Percentiles rank a stretch among this genome's conserved stretches.
These are phyloP conservation scores for Ochotona princeps DNA, from an alignment of 2,113 vertebrate species.

Conservation along the genomic window DNA sequence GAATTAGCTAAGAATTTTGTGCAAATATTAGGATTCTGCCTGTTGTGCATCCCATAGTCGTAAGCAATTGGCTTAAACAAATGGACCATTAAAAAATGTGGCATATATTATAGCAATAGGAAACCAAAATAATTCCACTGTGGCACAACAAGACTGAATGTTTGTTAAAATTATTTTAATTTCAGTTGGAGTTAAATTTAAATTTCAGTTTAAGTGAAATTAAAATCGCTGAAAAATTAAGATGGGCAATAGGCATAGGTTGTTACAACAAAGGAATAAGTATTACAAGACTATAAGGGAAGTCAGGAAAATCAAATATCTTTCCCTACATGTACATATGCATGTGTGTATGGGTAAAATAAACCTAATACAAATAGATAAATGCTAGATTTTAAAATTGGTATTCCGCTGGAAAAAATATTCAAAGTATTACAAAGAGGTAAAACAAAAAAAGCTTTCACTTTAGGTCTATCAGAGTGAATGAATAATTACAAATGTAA, in stretches of 20 bases:
- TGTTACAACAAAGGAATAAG: neutral
- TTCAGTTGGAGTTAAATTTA: too few relatives aligned
- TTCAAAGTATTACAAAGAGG: neutral
- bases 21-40: neutral
- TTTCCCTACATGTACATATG: neutral
- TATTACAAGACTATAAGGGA: neutral
- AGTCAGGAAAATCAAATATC: neutral
- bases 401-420: neutral
- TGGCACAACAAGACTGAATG: neutral
- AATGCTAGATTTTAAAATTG: neutral
- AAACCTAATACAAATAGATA: neutral
- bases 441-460: neutral
- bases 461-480: neutral
- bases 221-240: neutral
- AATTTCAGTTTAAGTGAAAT: neutral
- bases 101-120: neutral
- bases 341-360: neutral
- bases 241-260: neutral
- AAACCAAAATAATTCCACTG: neutral
- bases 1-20: neutral
- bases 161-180: neutral
- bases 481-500: neutral
- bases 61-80: neutral
- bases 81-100: neutral
- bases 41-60: neutral